A percentile compares a stretch with the other conserved stretches of the same genome.
Conservation (phyloP, 1,140 invertebrate species). For the Drosophila orena region DNA sequence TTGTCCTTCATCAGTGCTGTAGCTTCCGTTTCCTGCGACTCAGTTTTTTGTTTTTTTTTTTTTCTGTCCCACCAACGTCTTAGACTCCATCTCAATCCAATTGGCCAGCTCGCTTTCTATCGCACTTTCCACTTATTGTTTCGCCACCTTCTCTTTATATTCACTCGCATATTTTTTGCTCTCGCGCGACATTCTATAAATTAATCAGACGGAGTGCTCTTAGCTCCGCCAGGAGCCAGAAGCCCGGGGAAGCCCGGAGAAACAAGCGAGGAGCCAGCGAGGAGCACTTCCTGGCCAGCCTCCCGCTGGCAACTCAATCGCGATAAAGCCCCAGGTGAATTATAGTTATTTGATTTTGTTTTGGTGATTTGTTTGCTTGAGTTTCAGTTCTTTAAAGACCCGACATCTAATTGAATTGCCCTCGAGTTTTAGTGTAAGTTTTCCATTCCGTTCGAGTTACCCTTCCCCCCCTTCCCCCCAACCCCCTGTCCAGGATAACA, state of each 20-base stretch:
- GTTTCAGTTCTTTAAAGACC: slow-evolving; percentile 60
- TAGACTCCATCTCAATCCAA: slow-evolving; percentile 7
- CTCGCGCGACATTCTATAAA: slow-evolving; percentile 75
- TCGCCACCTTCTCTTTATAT: slow-evolving; percentile 33
- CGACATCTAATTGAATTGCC: slow-evolving; percentile 79
- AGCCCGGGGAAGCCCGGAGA: no score
- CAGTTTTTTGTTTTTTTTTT: no score
- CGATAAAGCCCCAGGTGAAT: slow-evolving; percentile 79
- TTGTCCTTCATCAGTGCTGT: slow-evolving; percentile 42
- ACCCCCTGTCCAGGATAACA: slow-evolving; percentile 6
- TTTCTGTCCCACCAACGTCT: background rate
- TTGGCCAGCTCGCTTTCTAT: slow-evolving; percentile 37
- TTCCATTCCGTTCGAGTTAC: slow-evolving; percentile 7
- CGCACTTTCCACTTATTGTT: slow-evolving; percentile 68
- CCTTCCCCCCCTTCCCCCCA: background rate
- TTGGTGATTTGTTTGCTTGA: slow-evolving; percentile 73
- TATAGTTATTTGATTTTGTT: slow-evolving; percentile 83
- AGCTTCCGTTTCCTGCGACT: slow-evolving; percentile 12
- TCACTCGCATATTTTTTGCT: slow-evolving; percentile 39
- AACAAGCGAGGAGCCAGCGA: background rate
- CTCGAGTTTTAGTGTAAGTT: slow-evolving; percentile 47
- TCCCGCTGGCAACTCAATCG: slow-evolving; percentile 69
- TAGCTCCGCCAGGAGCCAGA: slow-evolving; percentile 13
- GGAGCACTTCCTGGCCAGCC: slow-evolving; percentile 27
- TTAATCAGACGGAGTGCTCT: slow-evolving; percentile 76